phyloP scores from a whole-genome alignment of 2,888 invertebrate genomes.

The Stictocephala bisonia region DNA sequence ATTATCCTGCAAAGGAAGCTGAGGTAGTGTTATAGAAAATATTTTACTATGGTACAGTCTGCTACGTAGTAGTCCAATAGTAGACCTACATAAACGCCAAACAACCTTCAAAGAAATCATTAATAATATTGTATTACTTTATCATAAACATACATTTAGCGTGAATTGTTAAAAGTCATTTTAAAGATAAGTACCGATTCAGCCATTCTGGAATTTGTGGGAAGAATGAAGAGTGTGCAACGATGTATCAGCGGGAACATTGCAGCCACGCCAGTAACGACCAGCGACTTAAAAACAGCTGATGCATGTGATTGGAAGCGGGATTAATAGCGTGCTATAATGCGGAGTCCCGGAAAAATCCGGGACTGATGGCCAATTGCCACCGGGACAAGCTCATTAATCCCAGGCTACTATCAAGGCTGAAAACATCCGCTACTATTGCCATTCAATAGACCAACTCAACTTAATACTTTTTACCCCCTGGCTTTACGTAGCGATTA shows the following conservation, averaged over 20 bases:
- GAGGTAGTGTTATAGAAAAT: too few relatives aligned
- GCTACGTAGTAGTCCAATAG: too few relatives aligned
- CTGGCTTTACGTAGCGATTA: slow-evolving; percentile 15
- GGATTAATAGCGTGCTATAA: slow-evolving; percentile 40
- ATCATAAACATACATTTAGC: too few relatives aligned
- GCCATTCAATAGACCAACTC: slow-evolving; percentile 9
- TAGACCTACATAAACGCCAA: too few relatives aligned
- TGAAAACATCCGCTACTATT: neutral
- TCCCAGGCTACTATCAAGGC: slow-evolving; percentile 25
- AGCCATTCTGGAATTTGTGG: too few relatives aligned
- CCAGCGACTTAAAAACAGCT: slow-evolving; percentile 36
- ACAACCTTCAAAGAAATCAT: too few relatives aligned
- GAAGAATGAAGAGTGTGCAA: too few relatives aligned
- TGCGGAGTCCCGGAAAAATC: slow-evolving; percentile 39
- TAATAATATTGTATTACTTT: too few relatives aligned
- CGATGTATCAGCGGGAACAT: neutral
- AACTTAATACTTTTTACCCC: slow-evolving; percentile 14
- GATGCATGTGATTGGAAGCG: slow-evolving; percentile 36
- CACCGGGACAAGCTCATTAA: slow-evolving; percentile 39
- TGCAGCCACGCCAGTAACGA: neutral
- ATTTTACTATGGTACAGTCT: too few relatives aligned
- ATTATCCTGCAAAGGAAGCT: too few relatives aligned
- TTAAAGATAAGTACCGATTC: too few relatives aligned
- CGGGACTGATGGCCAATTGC: slow-evolving; percentile 39
- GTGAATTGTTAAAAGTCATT: too few relatives aligned